A percentile compares a stretch with the other conserved stretches of the same genome.
Conservation (phyloP, 2,888 invertebrate genomes). For the Amorpha juglandis region DNA sequence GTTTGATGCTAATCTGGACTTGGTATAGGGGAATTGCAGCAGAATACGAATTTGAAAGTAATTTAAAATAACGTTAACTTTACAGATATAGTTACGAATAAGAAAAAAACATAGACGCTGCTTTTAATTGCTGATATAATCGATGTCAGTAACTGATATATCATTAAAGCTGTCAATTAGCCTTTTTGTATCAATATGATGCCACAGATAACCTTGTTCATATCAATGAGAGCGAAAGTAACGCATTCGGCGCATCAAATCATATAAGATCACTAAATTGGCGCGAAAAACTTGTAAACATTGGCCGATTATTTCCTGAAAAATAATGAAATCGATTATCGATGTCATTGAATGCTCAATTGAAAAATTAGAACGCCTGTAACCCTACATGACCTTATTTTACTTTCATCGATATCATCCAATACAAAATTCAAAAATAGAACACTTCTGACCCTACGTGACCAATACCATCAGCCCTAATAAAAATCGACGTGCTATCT, state of each 20-base stretch:
- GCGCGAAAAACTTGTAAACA: not conserved
- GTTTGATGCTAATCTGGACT: too few species aligned
- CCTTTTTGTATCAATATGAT: not conserved
- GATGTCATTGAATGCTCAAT: too few species aligned
- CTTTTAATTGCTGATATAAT: not conserved
- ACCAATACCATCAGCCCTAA: constrained; percentile 7
- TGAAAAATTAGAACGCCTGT: too few species aligned
- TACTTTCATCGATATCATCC: not conserved
- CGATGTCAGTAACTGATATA: not conserved
- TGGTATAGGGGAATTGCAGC: too few species aligned
- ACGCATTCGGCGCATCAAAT: not conserved
- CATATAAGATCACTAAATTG: not conserved
- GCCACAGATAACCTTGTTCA: not conserved
- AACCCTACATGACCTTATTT: not conserved
- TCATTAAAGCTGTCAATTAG: not conserved
- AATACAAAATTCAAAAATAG: constrained; percentile 2
- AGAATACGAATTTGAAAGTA: too few species aligned
- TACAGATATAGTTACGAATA: not conserved
- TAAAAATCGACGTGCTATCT: constrained; percentile 8
- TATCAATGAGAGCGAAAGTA: not conserved
- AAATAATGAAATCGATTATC: too few species aligned
- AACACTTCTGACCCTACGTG: not conserved
- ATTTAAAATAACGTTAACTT: not conserved
- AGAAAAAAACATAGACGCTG: not conserved
- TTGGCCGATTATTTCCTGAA: not conserved